Percentiles rank a stretch among this genome's conserved stretches.
Conservation (phyloP, 2,797 vertebrate species). For the Spondyliosoma cantharus region DNA sequence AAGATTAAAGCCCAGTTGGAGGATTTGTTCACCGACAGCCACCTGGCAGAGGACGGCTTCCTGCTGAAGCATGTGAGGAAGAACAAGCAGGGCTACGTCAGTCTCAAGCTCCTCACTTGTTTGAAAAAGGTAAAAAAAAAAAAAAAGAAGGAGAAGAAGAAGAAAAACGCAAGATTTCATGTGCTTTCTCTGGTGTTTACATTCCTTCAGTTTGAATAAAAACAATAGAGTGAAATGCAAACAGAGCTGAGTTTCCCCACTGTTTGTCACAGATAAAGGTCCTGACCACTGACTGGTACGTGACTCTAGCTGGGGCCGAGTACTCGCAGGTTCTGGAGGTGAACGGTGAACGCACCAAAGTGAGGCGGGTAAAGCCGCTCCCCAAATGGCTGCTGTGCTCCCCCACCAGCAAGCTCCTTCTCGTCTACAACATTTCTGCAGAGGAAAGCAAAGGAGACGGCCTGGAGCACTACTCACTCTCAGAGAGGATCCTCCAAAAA, state of each 20-base stretch:
- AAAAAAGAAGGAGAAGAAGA: background rate
- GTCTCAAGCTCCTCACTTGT: slow-evolving; percentile 73
- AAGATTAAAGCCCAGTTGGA: slow-evolving; percentile 66
- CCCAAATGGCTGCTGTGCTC: slow-evolving; percentile 82
- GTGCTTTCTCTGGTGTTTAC: slow-evolving; percentile 33
- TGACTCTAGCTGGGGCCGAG: slow-evolving; percentile 81
- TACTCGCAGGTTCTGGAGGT: slow-evolving; percentile 84
- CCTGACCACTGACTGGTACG: slow-evolving; percentile 85
- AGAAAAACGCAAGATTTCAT: background rate
- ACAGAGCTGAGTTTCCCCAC: slow-evolving; percentile 38
- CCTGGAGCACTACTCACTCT: slow-evolving; percentile 56
- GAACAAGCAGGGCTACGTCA: slow-evolving; percentile 67
- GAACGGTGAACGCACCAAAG: slow-evolving; percentile 87
- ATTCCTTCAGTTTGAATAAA: slow-evolving; percentile 47
- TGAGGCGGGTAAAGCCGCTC: slow-evolving; percentile 78
- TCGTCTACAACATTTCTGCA: slow-evolving; percentile 82
- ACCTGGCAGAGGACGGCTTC: slow-evolving; percentile 72
- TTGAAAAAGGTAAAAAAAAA: slow-evolving; percentile 63
- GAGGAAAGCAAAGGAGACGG: slow-evolving; percentile 10
- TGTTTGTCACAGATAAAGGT: slow-evolving; percentile 82
- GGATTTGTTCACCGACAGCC: slow-evolving; percentile 63
- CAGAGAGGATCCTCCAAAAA: slow-evolving; percentile 76
- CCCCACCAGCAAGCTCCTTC: slow-evolving; percentile 84
- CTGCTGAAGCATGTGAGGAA: slow-evolving; percentile 71
- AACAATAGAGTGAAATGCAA: slow-evolving; percentile 35